Conservation (phyloP, 1,140 invertebrate species). For the Ceratosolen fusciceps region DNA sequence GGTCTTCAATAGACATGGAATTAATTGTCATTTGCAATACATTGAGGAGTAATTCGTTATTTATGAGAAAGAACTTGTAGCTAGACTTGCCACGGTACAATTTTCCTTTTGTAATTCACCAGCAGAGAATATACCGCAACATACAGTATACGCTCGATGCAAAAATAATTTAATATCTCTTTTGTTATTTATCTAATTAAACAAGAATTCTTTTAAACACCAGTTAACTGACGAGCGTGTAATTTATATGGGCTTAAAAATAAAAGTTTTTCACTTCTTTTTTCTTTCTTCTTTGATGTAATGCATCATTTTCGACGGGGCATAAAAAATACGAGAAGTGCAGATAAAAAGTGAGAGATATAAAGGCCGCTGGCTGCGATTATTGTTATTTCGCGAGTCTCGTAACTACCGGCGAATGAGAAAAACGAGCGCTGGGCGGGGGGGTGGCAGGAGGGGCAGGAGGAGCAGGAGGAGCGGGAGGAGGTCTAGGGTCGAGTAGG, state of each 20-base stretch:
- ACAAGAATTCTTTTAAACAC: not conserved
- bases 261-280: not conserved
- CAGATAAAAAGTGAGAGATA: conserved; percentile 33
- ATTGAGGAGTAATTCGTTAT: no score
- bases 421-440: conserved; percentile 1
- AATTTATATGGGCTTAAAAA: conserved; percentile 7
- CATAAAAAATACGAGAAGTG: not conserved
- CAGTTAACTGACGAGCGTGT: not conserved
- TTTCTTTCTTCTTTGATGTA: no score
- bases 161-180: not conserved
- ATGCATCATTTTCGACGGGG: no score
- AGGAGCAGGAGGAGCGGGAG: no score
- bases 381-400: conserved; percentile 33
- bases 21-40: no score
- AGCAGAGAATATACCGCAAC: no score
- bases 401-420: conserved; percentile 14
- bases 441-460: not conserved
- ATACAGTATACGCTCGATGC: no score
- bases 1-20: no score
- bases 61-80: no score
- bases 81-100: no score
- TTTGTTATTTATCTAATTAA: not conserved
- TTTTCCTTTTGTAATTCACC: no score
- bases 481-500: no score
- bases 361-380: conserved; percentile 22